Conservation (phyloP, 1,140 invertebrate species). For the Pristionchus pacificus region DNA sequence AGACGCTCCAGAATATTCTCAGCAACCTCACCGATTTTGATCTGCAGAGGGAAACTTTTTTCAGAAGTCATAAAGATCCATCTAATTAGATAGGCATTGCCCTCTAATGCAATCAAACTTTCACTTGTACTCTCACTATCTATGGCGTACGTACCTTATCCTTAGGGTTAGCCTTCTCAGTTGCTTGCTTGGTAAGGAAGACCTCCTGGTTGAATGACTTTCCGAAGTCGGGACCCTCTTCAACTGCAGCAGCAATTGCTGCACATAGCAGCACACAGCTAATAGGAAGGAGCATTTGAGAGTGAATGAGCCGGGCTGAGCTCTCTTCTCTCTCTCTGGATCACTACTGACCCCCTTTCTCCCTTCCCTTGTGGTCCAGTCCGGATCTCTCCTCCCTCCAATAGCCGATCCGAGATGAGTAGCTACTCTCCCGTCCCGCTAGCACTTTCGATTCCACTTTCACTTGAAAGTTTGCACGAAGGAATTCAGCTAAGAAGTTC, state of each 20-base stretch:
- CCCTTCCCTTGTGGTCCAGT: no score
- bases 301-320: background rate
- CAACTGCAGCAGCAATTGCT: background rate
- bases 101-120: background rate
- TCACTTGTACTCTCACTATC: background rate
- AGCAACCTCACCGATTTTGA: slow-evolving; percentile 24
- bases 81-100: no score
- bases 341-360: background rate
- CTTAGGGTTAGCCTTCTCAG: background rate
- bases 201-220: background rate
- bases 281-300: no score
- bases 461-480: background rate
- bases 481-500: no score
- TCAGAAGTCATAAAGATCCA: no score
- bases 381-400: background rate
- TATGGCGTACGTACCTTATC: background rate
- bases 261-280: background rate
- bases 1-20: slow-evolving; percentile 26
- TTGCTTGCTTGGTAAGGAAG: background rate
- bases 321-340: background rate
- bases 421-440: background rate
- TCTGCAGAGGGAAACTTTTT: background rate
- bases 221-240: background rate
- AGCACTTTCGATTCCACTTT: background rate
- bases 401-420: background rate